A percentile compares a stretch with the other conserved stretches of the same genome.
Conservation (phyloP, 1,140 invertebrate genomes). For the Drosophila takahashii region DNA sequence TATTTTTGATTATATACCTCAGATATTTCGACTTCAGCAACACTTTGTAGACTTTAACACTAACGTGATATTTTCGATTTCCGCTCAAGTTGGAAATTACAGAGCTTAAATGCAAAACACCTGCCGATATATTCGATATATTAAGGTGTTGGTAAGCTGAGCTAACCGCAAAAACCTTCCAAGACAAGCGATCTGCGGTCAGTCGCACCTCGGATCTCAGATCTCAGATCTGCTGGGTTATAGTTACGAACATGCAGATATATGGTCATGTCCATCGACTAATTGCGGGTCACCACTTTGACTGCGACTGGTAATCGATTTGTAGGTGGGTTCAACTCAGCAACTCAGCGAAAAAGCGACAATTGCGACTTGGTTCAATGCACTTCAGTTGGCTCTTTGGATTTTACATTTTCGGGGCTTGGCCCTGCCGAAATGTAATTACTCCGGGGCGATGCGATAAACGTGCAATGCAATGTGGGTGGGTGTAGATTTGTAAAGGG, state of each 20-base stretch:
- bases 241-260: background rate
- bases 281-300: conserved; percentile 15
- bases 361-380: conserved; percentile 63
- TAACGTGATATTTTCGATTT: conserved; percentile 6
- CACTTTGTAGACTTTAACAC: conserved; percentile 5
- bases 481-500: background rate
- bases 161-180: conserved; percentile 17
- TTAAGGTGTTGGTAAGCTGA: conserved; percentile 11
- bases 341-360: conserved; percentile 27
- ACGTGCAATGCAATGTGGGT: conserved; percentile 35
- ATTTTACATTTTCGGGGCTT: conserved; percentile 37
- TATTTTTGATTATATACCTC: conserved; percentile 3
- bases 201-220: conserved; percentile 5
- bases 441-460: conserved; percentile 35
- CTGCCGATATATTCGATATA: background rate
- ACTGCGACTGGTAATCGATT: conserved; percentile 39
- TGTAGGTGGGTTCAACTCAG: conserved; percentile 35
- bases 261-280: conserved; percentile 5
- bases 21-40: background rate
- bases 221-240: conserved; percentile 3
- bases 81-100: background rate
- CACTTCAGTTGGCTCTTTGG: conserved; percentile 38
- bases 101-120: background rate
- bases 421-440: conserved; percentile 73
- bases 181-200: conserved; percentile 33